Base-by-base conservation (phyloP, 2,113 vertebrate genomes). In the Percopsis transmontana region DNA sequence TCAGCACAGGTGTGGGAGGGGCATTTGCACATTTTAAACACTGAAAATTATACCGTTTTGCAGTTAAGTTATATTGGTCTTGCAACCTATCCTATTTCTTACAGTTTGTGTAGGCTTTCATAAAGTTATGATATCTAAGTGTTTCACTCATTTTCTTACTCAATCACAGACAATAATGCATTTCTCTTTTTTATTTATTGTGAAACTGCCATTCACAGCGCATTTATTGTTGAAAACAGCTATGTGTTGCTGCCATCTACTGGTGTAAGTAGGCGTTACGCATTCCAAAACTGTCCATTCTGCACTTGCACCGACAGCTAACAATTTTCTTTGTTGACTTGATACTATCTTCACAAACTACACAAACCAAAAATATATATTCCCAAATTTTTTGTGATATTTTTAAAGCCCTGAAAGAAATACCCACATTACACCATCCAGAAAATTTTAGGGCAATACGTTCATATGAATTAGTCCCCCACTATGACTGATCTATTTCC, bases 201-300 rank as follows among this genome's bases (percentile, higher is more conserved):
- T 33, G 8, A 33, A 33, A 6, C 5, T 33, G 27, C 8, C 14
- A 39, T 65, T 0, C 1, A 7, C 10, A 27, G 11, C 14, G 6
- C 13, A 15, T 48, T 55, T 11, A 11, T 10, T 51, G 9, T 39
- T 18, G 1, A 39, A 18, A 59, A 1, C 10, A 16, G 40, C 23
- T 76, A 24, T 64, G 52, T 65, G 7, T 33, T 74, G 42, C 72
- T 79, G 62, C 77, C 80, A 75, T 48, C 77, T 66, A 70, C 67
- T 81, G 85, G 80, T 40, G 11, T 1, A 20, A 23, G 57, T 21
- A 1, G 33, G 55, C 1, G 8, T 33, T 7, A 33, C 27, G 8
- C 27, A 33, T 10, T 18, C n/a, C 63, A 16, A 63, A 72, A n/a
- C 27, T 33, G 27, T 7, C 27, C 27, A 33, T 33, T 6, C 27